Base-by-base conservation (phyloP, 2,888 invertebrate genomes). In the Drosophila greeni region DNA sequence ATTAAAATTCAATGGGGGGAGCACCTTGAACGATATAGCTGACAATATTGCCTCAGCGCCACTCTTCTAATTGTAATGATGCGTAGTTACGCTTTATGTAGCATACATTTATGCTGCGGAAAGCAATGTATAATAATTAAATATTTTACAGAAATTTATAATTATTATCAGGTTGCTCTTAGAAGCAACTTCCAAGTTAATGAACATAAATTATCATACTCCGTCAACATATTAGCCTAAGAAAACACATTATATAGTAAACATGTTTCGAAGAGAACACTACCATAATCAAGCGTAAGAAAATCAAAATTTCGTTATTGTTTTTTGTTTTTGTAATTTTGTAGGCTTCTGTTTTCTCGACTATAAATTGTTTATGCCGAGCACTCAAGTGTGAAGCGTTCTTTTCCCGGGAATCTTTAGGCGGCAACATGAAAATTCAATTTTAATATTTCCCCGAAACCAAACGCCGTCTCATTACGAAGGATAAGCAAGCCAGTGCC, bases 31-130 rank as follows among this genome's bases (percentile, higher is more conserved):
- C 24, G 11, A 56, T 39, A 18, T 39, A 33, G 33, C 18, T 11
- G 47, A 20, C 39, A 37, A 31, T n/a, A n/a, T 33, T 33, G 34
- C 29, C 4, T 24, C 24, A n/a, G 18, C 31, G 11, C 23, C 26
- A 16, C n/a, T 16, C 24, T 40, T 57, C 1, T 14, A 70, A 60
- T 62, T 64, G 54, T 64, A 61, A 57, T 59, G 29, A 62, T 52
- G 34, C 29, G 51, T 57, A 67, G 34, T 80, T 64, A 75, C 57
- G 59, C 53, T 54, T 68, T 65, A 69, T 74, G 70, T 76, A 73
- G 81, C 77, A 78, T 77, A 77, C 72, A 77, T 78, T 70, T 54
- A 58, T 59, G 81, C 72, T 58, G 55, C 66, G 52, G 12, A 24
- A 14, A 24, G 52, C 66, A 48, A 39, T 52, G 11, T 51, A 24